Base-by-base conservation (phyloP, 2,113 vertebrate species). In the Takifugu bimaculatus region DNA sequence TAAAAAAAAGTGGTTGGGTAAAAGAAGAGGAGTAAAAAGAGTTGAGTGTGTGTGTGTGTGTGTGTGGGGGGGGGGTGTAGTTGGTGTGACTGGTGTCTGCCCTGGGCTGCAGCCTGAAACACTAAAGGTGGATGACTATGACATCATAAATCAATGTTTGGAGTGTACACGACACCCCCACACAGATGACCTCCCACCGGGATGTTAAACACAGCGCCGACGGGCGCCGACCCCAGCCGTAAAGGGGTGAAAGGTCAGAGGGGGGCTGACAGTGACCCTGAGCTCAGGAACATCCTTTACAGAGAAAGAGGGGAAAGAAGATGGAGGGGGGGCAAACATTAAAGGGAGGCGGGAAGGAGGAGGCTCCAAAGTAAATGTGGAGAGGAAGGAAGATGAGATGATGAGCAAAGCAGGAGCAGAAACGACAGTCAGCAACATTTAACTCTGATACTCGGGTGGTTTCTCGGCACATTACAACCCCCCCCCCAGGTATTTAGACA, bases 211-310 rank as follows among this genome's bases (percentile, higher is more conserved):
- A 57, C 48, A 70, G 70, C 72, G 77, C 79, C 68, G 68, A 78
- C 77, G 77, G 77, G 75, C 74, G 6, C 45, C 87, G 87, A 91
- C 83, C 86, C 71, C 68, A 63, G 70, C 77, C 52, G 54, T 79
- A 84, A 78, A 86, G 74, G 83, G 84, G 87, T 85, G 66, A 86
- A 78, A 72, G 84, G 73, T 86, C 74, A 80, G 55, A 54, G 47
- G 51, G 55, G 48, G 58, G 27, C 4, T 60, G 69, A 85, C 68
- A 54, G 69, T 77, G 84, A 87, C 75, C 76, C 82, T 65, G 79
- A 83, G 71, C 75, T 61, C 45, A 52, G 78, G 64, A 77, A 73
- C 80, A 85, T 86, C 83, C 78, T 73, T 63, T 65, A 64, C 67
- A 63, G 50, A 57, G 49, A 68, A 68, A 42, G 45, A 48, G n/a